These are phyloP conservation scores for Meriones unguiculatus DNA, from an alignment of 2,113 vertebrate genomes.

Conservation along the genomic window DNA sequence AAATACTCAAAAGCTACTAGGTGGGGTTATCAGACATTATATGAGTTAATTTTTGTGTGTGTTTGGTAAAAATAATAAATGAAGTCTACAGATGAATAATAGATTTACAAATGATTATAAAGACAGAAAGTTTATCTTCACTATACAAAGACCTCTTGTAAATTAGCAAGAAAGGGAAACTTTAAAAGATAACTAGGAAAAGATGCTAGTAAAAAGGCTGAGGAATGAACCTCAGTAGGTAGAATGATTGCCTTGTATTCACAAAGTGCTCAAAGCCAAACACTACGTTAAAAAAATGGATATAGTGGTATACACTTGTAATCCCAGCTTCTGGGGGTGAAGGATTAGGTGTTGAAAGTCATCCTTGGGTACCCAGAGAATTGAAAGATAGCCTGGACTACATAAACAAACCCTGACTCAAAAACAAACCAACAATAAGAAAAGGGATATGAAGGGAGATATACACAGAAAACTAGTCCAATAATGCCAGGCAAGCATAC, in stretches of 20 bases:
- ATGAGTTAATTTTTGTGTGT: background rate
- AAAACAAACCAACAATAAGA: background rate
- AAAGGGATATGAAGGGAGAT: background rate
- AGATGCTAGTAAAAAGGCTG: background rate
- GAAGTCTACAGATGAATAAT: background rate
- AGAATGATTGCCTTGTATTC: background rate
- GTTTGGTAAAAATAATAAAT: background rate
- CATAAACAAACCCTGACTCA: background rate
- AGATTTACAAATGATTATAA: conserved; percentile 17
- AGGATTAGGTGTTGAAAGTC: background rate
- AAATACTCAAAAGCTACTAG: conserved; percentile 16
- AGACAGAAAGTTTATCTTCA: background rate
- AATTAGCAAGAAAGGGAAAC: background rate
- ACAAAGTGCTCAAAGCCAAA: background rate
- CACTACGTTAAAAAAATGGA: background rate
- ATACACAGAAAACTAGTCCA: background rate
- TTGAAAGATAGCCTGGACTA: background rate
- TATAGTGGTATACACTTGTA: background rate
- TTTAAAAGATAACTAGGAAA: background rate
- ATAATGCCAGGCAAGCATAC: conserved; percentile 2
- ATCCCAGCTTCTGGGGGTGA: background rate
- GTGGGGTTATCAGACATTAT: background rate
- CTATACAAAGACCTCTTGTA: background rate
- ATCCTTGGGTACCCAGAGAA: background rate
- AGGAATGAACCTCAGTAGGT: no score